Evolutionary conservation across 1,140 invertebrate species (phyloP).

Genomic region (Nasonia longicornis): DNA sequence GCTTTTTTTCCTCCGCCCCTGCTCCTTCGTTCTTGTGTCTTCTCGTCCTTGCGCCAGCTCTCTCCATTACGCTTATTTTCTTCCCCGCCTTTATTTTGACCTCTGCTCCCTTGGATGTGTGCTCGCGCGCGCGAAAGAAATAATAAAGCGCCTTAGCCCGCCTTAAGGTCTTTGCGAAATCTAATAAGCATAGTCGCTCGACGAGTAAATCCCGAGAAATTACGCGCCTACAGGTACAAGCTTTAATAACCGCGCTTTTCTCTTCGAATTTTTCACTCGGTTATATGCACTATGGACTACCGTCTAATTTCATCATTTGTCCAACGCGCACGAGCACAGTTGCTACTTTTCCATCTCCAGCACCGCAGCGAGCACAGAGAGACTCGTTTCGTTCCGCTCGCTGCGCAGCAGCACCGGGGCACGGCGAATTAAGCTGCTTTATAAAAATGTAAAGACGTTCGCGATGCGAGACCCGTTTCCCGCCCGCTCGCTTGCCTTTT

Average conservation of each 20-base stretch:
- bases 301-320: not conserved
- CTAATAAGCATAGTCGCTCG: conserved; percentile 9
- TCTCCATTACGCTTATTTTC: conserved; percentile 39
- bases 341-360: too few relatives aligned
- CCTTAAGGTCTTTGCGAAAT: conserved; percentile 9
- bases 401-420: too few relatives aligned
- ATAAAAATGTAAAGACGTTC: conserved; percentile 62
- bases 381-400: not conserved
- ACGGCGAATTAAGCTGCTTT: conserved; percentile 58
- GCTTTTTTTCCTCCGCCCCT: conserved; percentile 46
- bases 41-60: conserved; percentile 40
- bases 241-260: not conserved
- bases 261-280: not conserved
- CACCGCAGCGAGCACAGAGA: not conserved
- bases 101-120: not conserved
- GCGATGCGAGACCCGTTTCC: conserved; percentile 45
- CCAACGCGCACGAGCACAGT: not conserved
- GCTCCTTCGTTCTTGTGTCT: conserved; percentile 46
- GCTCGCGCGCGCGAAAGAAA: not conserved
- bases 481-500: not conserved
- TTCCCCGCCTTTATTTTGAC: conserved; percentile 22
- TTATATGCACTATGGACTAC: too few relatives aligned
- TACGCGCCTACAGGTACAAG: not conserved
- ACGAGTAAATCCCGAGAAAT: not conserved
- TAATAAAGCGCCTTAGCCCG: not conserved